Conservation (phyloP, 2,797 vertebrate species). For the Hapalemur alaotrensis region DNA sequence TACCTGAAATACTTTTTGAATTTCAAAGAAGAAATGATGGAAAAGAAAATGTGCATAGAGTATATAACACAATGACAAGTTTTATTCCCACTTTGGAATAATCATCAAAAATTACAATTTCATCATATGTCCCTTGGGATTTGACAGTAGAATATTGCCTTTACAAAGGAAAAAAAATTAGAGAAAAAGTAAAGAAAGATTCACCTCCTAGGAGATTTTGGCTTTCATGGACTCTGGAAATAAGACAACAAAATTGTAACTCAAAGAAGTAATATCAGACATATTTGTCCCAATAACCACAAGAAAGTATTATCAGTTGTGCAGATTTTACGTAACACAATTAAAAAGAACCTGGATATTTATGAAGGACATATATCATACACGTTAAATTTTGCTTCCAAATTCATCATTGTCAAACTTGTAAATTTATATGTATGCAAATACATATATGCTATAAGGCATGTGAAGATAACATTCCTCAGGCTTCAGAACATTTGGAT, state of each 20-base stretch:
- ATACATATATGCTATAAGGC: background rate
- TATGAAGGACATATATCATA: background rate
- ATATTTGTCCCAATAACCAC: conserved; percentile 40
- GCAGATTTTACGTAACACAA: background rate
- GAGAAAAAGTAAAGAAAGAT: conserved; percentile 44
- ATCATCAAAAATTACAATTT: conserved; percentile 65
- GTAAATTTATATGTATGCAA: background rate
- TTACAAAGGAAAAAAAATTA: conserved; percentile 13
- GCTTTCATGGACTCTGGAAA: conserved; percentile 31
- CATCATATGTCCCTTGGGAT: conserved; percentile 52
- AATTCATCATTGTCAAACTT: background rate
- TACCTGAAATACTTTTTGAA: conserved; percentile 70
- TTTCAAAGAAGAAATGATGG: conserved; percentile 68
- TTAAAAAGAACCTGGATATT: background rate
- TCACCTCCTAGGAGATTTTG: background rate
- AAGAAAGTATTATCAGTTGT: background rate
- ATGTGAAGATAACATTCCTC: rapidly evolving
- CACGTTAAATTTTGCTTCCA: background rate
- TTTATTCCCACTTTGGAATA: conserved; percentile 62
- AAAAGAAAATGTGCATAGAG: conserved; percentile 65
- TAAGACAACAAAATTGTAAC: background rate
- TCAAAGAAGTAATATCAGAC: background rate
- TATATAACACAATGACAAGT: conserved; percentile 70
- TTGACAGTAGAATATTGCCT: conserved; percentile 44
- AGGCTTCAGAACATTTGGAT: background rate